Conservation (phyloP, 2,113 vertebrate genomes). For the Elgaria multicarinata region DNA sequence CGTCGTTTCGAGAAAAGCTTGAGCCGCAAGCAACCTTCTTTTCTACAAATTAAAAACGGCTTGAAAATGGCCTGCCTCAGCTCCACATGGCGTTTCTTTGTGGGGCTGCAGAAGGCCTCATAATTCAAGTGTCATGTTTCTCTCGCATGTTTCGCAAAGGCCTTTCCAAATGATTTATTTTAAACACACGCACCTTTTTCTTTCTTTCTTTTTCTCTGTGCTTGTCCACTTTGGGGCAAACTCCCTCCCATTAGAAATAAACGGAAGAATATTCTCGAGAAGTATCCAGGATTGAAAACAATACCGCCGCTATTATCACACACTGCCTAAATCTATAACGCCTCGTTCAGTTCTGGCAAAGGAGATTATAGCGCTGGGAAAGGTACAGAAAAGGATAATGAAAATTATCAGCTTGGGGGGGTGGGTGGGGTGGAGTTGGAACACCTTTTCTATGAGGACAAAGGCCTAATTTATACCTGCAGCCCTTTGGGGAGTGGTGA, state of each 20-base stretch:
- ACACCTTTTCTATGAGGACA: too few species aligned
- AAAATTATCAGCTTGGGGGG: too few species aligned
- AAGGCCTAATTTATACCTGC: too few species aligned
- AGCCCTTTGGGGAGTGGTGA: too few species aligned
- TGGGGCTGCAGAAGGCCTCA: neutral
- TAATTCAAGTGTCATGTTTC: neutral
- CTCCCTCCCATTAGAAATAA: neutral
- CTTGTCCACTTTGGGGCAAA: too few species aligned
- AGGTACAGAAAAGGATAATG: neutral
- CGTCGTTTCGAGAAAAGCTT: neutral
- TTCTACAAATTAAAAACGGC: neutral
- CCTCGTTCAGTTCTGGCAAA: too few species aligned
- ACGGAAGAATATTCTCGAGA: neutral
- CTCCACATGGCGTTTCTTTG: neutral
- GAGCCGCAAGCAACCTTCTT: neutral
- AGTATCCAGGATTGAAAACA: neutral
- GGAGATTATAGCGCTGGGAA: neutral
- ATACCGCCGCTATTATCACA: neutral
- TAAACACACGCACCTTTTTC: neutral
- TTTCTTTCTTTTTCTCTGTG: too few species aligned
- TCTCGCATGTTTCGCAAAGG: neutral
- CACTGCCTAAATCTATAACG: neutral
- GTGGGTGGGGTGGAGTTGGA: too few species aligned
- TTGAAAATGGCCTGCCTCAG: neutral
- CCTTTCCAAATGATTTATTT: neutral